Conservation (phyloP, 1,140 invertebrate species). For the Alviniconcha marisindica region DNA sequence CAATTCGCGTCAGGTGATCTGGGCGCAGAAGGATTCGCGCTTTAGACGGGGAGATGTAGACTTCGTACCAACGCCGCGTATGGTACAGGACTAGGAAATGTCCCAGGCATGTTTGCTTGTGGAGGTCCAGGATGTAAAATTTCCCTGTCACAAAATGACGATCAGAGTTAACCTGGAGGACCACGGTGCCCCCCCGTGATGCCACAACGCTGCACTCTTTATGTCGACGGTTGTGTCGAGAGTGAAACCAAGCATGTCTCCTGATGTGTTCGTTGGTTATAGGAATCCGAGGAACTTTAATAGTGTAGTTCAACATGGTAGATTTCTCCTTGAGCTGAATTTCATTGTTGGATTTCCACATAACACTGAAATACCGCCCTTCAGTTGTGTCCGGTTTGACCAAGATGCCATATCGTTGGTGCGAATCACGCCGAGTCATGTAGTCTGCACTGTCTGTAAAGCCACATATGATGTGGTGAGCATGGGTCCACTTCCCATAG, state of each 20-base stretch:
- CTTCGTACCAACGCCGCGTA: conserved; percentile 62
- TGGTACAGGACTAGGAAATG: conserved; percentile 62
- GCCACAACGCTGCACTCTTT: conserved; percentile 58
- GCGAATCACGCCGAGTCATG: conserved; percentile 54
- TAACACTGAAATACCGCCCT: conserved; percentile 52
- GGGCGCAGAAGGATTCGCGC: conserved; percentile 57
- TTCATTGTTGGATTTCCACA: conserved; percentile 54
- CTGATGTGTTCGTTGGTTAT: conserved; percentile 34
- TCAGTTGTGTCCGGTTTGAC: conserved; percentile 62
- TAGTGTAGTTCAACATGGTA: conserved; percentile 39
- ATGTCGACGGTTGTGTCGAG: conserved; percentile 48
- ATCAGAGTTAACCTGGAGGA: conserved; percentile 61
- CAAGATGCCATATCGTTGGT: conserved; percentile 54
- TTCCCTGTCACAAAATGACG: conserved; percentile 54
- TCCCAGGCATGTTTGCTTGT: conserved; percentile 47
- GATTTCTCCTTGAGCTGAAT: conserved; percentile 53
- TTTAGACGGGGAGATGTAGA: conserved; percentile 63
- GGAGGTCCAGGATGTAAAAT: conserved; percentile 62
- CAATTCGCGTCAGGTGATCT: conserved; percentile 58
- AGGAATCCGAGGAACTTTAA: conserved; percentile 53
- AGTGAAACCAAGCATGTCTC: conserved; percentile 44
- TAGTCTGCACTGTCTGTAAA: conserved; percentile 63
- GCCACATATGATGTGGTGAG: conserved; percentile 50
- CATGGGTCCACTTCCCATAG: conserved; percentile 60
- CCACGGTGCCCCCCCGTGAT: conserved; percentile 51